Evolutionary conservation across 2,797 vertebrate species (phyloP), one percentile per base, ranked within the genome.

Genomic region (Pangasius larnaudii): DNA sequence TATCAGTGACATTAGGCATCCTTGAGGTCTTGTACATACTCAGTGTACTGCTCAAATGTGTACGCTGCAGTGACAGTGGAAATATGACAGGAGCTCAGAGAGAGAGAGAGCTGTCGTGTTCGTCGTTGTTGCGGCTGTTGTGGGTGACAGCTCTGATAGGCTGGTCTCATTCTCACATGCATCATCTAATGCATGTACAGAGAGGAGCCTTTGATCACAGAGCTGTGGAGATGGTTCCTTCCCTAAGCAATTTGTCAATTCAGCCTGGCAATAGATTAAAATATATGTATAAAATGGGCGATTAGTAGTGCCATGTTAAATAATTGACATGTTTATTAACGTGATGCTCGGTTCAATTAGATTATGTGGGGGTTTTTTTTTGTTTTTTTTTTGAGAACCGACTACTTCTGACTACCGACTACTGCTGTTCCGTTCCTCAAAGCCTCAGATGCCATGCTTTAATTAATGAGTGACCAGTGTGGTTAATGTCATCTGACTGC

Each of bases 401-500:
- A 87, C 46, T 24, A 46, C 8, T 46, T 46, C 46, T 46, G 46
- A 19, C 6, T 30, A 3, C 24, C 49, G 51, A 86, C 36, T 27
- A 46, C 8, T 59, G 42, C 53, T 46, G 22, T 36, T 77, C 27
- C 36, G 16, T 80, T 86, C 84, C 79, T 88, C 67, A 30, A 75
- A 83, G 65, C 67, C 74, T 86, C 69, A 46, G 42, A 65, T 53
- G 36, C 16, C 18, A 30, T 86, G 85, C 59, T 86, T 83, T 86
- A 88, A 90, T 90, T 89, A 91, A 84, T 90, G 59, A 91, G 39
- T 86, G 77, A 88, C 84, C 71, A 67, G 51, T 7, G 72, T 90
- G 67, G 86, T 85, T 49, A 67, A 88, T 89, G 67, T 72, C 88
- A 86, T 27, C n/a, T 67, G 82, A n/a, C 61, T 86, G 78, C 42